A percentile compares a stretch with the other conserved stretches of the same genome.
Conservation (phyloP, 2,888 invertebrate genomes). For the Yponomeuta evonymella region DNA sequence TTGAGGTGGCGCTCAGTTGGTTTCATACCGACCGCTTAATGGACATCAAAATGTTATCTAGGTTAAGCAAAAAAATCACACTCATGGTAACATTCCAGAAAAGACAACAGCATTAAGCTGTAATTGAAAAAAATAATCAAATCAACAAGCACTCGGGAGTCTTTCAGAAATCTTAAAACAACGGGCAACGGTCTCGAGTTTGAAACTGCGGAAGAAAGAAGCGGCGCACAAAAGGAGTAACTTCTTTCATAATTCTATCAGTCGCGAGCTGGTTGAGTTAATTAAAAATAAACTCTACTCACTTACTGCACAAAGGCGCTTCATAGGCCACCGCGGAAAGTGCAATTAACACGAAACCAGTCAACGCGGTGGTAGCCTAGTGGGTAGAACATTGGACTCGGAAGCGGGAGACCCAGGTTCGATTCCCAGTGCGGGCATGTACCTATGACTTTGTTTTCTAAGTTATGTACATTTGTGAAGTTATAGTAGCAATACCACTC, state of each 20-base stretch:
- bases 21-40: too few species aligned
- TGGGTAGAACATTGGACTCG: too few species aligned
- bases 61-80: too few species aligned
- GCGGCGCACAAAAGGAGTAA: constrained; percentile 16
- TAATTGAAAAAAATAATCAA: neutral
- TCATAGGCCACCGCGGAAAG: neutral
- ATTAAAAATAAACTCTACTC: constrained; percentile 35
- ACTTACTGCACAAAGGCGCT: neutral
- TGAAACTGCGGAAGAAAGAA: neutral
- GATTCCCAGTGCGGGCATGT: too few species aligned
- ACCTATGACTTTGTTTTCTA: too few species aligned
- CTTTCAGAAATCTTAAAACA: neutral
- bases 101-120: too few species aligned
- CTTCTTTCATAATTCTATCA: constrained; percentile 30
- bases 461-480: too few species aligned
- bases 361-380: neutral
- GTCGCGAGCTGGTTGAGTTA: constrained; percentile 35
- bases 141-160: neutral
- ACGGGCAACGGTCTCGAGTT: neutral
- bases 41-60: too few species aligned
- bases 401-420: too few species aligned
- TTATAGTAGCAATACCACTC: too few species aligned
- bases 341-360: neutral
- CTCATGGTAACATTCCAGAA: too few species aligned
- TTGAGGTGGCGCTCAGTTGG: too few species aligned